phyloP scores from a whole-genome alignment of 2,888 invertebrate genomes.

The Lordiphosa fenestrarum region DNA sequence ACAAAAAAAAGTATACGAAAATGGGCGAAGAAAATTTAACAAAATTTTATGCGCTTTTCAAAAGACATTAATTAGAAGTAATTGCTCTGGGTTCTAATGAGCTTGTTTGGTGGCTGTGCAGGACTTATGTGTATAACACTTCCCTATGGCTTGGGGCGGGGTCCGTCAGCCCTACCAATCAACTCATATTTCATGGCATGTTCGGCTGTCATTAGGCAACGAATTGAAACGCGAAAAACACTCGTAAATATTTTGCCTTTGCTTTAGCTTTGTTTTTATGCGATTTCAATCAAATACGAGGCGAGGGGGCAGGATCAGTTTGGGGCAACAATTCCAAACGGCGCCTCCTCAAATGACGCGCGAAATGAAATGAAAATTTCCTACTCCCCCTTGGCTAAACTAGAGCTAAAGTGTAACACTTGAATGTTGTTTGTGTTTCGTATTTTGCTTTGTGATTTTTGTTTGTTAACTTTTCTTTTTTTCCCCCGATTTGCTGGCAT shows the following conservation, averaged over 20 bases:
- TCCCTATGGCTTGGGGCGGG: constrained; percentile 4
- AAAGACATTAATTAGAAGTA: constrained; percentile 70
- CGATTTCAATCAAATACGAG: constrained; percentile 62
- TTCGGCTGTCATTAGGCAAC: constrained; percentile 56
- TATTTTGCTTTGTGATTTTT: constrained; percentile 38
- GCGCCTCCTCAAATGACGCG: constrained; percentile 74
- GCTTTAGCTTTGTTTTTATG: constrained; percentile 60
- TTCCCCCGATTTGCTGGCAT: constrained; percentile 35
- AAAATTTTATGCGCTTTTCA: constrained; percentile 59
- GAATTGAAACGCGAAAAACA: constrained; percentile 69
- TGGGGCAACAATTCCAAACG: constrained; percentile 64
- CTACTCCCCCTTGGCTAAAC: constrained; percentile 11
- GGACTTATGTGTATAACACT: constrained; percentile 25
- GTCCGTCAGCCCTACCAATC: constrained; percentile 40
- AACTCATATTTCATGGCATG: constrained; percentile 75
- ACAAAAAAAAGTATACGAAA: constrained; percentile 2
- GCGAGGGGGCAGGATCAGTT: background rate
- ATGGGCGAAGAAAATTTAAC: constrained; percentile 50
- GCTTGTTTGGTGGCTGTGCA: constrained; percentile 42
- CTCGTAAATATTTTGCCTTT: background rate
- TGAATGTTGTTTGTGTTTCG: constrained; percentile 68
- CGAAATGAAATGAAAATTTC: constrained; percentile 70
- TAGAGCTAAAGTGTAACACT: constrained; percentile 64
- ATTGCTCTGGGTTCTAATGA: constrained; percentile 59
- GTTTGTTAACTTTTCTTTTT: constrained; percentile 10